Conservation (phyloP, 2,113 vertebrate species). For the Empidonax alnorum region DNA sequence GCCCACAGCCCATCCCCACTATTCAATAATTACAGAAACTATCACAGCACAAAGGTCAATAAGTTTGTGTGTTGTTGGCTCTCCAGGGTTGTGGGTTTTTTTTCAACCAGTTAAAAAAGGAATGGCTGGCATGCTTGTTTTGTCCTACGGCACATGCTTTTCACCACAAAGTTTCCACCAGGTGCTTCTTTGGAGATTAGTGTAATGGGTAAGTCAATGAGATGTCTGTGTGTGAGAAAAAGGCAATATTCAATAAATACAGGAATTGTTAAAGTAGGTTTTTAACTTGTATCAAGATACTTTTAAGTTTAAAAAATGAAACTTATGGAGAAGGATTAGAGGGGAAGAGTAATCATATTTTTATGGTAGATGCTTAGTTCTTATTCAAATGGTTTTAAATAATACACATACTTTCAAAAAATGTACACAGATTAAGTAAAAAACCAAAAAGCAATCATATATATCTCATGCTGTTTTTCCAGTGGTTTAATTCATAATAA, state of each 20-base stretch:
- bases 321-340: not conserved
- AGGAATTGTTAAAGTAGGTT: not conserved
- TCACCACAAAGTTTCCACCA: not conserved
- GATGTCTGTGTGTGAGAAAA: not conserved
- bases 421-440: not conserved
- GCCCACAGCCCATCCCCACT: not conserved
- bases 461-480: not conserved
- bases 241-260: not conserved
- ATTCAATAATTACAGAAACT: constrained; percentile 18
- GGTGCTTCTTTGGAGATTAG: not conserved
- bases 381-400: not conserved
- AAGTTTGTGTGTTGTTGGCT: not conserved
- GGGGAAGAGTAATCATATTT: not conserved
- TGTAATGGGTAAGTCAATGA: not conserved
- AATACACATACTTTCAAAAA: not conserved
- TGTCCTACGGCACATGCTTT: not conserved
- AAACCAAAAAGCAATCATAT: not conserved
- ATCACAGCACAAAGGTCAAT: not conserved
- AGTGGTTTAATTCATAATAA: not conserved
- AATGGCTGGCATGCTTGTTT: not conserved
- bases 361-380: not conserved
- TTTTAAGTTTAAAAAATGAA: not conserved
- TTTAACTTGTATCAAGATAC: not conserved
- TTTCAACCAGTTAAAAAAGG: not conserved
- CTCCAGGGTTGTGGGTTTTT: not conserved